phyloP scores from a whole-genome alignment of 64 coral and sea anemone genomes.

The Acropora yongei region DNA sequence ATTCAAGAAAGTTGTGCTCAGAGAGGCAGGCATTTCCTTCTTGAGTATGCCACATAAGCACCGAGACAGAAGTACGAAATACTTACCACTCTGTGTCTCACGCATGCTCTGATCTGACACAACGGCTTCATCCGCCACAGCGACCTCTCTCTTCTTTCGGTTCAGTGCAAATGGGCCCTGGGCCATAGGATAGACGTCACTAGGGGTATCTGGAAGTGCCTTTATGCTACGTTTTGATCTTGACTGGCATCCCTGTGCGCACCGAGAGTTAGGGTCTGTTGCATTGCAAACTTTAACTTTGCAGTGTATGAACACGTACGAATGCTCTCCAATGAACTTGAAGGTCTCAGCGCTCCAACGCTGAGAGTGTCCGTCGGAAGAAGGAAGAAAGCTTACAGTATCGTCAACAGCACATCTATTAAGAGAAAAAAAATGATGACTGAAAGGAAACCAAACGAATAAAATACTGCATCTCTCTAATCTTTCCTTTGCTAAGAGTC shows the following conservation, averaged over 20 bases:
- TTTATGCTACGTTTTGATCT: not conserved
- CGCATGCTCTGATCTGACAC: slow-evolving; percentile 12
- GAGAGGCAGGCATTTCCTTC: no score
- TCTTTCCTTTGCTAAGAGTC: no score
- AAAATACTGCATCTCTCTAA: no score
- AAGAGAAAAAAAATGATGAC: not conserved
- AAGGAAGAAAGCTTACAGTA: slow-evolving; percentile 52
- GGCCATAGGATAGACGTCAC: slow-evolving; percentile 16
- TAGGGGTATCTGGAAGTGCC: not conserved
- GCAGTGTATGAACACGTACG: slow-evolving; percentile 85
- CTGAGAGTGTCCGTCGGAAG: not conserved
- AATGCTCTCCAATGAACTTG: slow-evolving; percentile 65
- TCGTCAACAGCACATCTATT: slow-evolving; percentile 60
- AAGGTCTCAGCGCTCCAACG: slow-evolving; percentile 84
- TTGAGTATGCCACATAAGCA: not conserved
- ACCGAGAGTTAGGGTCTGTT: slow-evolving; percentile 60
- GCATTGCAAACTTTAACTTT: slow-evolving; percentile 77
- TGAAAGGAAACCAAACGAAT: not conserved
- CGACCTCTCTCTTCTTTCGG: slow-evolving; percentile 4
- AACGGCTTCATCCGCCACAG: not conserved
- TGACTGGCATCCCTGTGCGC: slow-evolving; percentile 45
- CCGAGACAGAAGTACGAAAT: not conserved
- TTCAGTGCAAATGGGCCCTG: slow-evolving; percentile 21
- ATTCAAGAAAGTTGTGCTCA: no score
- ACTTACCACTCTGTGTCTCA: not conserved